Evolutionary conservation across 2,888 invertebrate genomes (phyloP).

Genomic region (Acrocera orbiculus): DNA sequence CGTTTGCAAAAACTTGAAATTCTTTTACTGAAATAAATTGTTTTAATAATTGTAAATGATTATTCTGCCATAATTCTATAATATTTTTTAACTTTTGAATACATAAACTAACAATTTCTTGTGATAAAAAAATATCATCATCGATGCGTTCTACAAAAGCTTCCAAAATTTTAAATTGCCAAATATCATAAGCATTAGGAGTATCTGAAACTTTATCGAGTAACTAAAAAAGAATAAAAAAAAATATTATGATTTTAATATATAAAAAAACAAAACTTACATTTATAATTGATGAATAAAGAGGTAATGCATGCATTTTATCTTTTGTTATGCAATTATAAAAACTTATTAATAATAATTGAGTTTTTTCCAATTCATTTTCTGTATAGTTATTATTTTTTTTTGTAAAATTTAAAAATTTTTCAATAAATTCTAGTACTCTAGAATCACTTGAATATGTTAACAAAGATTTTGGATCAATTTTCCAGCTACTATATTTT

Average conservation of each 20-base stretch:
- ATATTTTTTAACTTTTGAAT: constrained; percentile 20
- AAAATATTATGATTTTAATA: constrained; percentile 2
- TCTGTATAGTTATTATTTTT: constrained; percentile 21
- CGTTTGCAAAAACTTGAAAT: constrained; percentile 6
- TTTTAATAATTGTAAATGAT: constrained; percentile 18
- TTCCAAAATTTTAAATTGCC: constrained; percentile 57
- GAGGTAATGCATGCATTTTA: constrained; percentile 54
- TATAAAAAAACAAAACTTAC: constrained; percentile 29
- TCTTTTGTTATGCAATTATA: constrained; percentile 70
- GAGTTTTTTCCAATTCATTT: constrained; percentile 37
- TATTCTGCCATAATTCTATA: constrained; percentile 18
- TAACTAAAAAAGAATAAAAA: constrained; percentile 30
- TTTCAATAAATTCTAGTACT: constrained; percentile 49
- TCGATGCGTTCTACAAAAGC: constrained; percentile 29
- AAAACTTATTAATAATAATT: constrained; percentile 46
- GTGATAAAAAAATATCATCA: constrained; percentile 22
- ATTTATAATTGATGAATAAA: constrained; percentile 51
- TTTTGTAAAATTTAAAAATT: constrained; percentile 36
- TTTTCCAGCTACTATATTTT: constrained; percentile 30
- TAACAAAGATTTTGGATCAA: constrained; percentile 44
- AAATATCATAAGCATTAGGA: constrained; percentile 42
- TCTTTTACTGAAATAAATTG: constrained; percentile 17
- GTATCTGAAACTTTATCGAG: constrained; percentile 36
- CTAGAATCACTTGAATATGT: constrained; percentile 57
- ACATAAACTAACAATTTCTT: constrained; percentile 25